Evolutionary conservation across 2,797 vertebrate genomes (phyloP).

Genomic region (Muraenolepis orangiensis): DNA sequence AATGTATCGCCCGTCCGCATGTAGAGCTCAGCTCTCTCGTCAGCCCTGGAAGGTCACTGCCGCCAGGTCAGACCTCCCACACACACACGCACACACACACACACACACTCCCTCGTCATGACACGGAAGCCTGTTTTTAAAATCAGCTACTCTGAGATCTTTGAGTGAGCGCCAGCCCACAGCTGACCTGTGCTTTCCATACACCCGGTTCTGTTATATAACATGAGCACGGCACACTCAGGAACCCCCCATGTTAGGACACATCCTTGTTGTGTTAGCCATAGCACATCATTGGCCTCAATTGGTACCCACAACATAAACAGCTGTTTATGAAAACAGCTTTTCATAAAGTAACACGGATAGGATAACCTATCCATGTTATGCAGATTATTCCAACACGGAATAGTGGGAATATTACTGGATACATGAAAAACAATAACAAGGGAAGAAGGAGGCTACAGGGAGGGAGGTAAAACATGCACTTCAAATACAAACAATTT

Average conservation of each 20-base stretch:
- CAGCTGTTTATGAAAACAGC: too few species aligned
- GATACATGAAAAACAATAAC: too few species aligned
- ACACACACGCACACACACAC: too few species aligned
- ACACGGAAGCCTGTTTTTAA: background rate
- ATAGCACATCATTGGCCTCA: too few species aligned
- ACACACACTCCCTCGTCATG: background rate
- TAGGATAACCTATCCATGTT: too few species aligned
- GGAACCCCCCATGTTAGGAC: background rate
- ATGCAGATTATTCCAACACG: too few species aligned
- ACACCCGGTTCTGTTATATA: conserved; percentile 16
- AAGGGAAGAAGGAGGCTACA: too few species aligned
- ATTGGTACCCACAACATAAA: too few species aligned
- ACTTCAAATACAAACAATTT: background rate
- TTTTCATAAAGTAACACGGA: too few species aligned
- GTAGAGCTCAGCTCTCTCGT: background rate
- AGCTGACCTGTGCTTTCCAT: background rate
- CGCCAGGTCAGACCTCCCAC: background rate
- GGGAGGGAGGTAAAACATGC: background rate
- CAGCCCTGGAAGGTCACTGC: background rate
- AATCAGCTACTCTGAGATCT: background rate
- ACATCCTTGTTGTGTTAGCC: background rate
- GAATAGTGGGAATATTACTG: too few species aligned
- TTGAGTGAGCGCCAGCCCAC: background rate
- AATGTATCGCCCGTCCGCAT: background rate
- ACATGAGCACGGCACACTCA: background rate